Evolutionary conservation across 2,797 vertebrate species (phyloP), one percentile per base, ranked within the genome.

Genomic region (Sebastolobus alascanus): DNA sequence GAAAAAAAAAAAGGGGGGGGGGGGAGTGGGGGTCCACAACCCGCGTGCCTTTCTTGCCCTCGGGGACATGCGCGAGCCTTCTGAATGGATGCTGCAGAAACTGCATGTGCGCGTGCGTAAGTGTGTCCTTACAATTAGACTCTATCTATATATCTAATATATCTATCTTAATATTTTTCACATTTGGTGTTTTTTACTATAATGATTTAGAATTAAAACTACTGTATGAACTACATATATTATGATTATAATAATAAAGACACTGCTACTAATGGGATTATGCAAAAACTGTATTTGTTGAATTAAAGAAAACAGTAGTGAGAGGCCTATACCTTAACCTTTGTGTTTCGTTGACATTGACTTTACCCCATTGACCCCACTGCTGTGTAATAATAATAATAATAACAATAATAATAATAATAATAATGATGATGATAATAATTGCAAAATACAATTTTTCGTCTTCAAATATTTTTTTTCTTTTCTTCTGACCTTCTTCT

Each of bases 11-110:
- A 0, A n/a, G n/a, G 0, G 5, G 7, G n/a, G 70, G 4, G 35
- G 27, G 13, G 40, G 55, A 25, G 25, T 25, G 25, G 25, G 55
- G 50, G 9, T 33, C 43, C 55, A 37, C 38, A 52, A 56, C 46
- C 76, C 50, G 66, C 70, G 69, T 87, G 84, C 76, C 72, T 74
- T 81, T 82, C n/a, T 13, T 73, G 73, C 80, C 83, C 85, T 69
- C 60, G 1, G 80, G 85, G 83, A 80, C 61, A 76, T 79, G 78
- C 56, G 33, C 61, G 29, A 80, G 68, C 61, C 16, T 74, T 80
- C 75, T 81, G 76, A 69, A 87, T 77, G 54, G 59, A 63, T 33
- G 31, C 16, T 68, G 63, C 20, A 54, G 55, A 66, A 43, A 8
- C 12, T 50, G 68, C 2, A 18, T 54, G 22, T 50, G 22, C 13